Evolutionary conservation across 37 sponge, comb jelly and placozoan genomes (phyloP).

Genomic region (Diacarnus erythraeanus): DNA sequence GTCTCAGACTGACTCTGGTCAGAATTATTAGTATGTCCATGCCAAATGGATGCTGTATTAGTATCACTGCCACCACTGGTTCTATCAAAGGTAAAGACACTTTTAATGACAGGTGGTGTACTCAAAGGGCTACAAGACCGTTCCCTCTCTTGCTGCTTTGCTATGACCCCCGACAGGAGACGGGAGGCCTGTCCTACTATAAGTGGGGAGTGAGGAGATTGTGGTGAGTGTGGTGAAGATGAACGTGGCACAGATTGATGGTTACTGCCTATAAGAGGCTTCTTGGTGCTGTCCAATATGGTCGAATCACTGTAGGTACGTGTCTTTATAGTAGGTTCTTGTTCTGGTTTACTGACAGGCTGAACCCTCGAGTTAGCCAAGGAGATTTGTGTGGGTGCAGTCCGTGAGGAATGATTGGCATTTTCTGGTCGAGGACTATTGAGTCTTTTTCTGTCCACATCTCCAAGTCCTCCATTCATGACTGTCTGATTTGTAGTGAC

Average conservation of each 20-base stretch:
- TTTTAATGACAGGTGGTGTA: no score
- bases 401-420: neutral
- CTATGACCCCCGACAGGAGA: slow-evolving; percentile 13
- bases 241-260: neutral
- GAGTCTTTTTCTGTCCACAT: neutral
- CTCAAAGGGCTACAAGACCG: neutral
- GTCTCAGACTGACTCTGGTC: no score
- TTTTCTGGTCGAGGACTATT: neutral
- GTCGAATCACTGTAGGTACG: neutral
- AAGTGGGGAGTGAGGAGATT: slow-evolving; percentile 7
- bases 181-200: neutral
- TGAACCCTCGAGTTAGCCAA: neutral
- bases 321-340: no score
- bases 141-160: slow-evolving; percentile 22
- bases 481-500: neutral
- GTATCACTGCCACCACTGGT: no score
- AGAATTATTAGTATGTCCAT: no score
- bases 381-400: neutral
- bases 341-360: neutral
- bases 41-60: no score
- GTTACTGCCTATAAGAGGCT: neutral
- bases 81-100: no score
- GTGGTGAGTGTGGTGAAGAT: neutral
- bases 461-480: neutral
- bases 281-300: neutral